A percentile compares a stretch with the other conserved stretches of the same genome.
Evolutionary conservation across 1,140 invertebrate genomes (phyloP).

Genomic region (Andrena cerasifolii): DNA sequence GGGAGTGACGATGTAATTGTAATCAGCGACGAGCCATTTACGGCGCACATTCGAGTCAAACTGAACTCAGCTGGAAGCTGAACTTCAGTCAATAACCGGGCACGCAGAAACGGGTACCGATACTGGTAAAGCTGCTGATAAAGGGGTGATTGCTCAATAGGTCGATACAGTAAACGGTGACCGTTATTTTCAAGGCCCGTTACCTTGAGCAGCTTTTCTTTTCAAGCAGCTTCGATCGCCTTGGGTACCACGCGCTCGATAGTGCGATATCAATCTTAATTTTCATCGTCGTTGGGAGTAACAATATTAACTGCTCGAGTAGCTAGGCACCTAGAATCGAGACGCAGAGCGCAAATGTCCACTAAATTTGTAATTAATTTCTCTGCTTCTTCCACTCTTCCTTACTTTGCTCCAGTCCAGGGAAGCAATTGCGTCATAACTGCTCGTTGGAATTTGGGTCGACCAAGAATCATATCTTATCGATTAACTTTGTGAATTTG

Average conservation of each 20-base stretch:
- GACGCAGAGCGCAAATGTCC: too few species aligned
- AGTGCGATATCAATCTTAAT: background rate
- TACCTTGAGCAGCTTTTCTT: background rate
- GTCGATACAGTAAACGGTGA: background rate
- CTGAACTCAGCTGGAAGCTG: background rate
- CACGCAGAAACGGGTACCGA: background rate
- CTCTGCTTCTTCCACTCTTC: too few species aligned
- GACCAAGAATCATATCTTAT: too few species aligned
- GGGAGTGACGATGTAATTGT: background rate
- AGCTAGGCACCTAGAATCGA: too few species aligned
- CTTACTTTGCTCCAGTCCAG: too few species aligned
- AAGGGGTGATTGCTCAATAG: conserved; percentile 15
- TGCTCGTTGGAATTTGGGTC: too few species aligned
- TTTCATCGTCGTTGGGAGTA: background rate
- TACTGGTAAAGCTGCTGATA: background rate
- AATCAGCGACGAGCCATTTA: background rate
- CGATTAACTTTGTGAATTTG: too few species aligned
- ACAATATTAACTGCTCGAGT: background rate
- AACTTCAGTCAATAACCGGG: background rate
- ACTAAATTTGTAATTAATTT: too few species aligned
- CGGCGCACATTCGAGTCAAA: too few species aligned
- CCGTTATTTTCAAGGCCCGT: background rate
- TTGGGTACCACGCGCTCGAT: background rate
- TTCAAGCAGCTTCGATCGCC: background rate
- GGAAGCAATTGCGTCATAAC: too few species aligned